Conservation (phyloP, 2,888 invertebrate genomes). For the Macrophya annulata region DNA sequence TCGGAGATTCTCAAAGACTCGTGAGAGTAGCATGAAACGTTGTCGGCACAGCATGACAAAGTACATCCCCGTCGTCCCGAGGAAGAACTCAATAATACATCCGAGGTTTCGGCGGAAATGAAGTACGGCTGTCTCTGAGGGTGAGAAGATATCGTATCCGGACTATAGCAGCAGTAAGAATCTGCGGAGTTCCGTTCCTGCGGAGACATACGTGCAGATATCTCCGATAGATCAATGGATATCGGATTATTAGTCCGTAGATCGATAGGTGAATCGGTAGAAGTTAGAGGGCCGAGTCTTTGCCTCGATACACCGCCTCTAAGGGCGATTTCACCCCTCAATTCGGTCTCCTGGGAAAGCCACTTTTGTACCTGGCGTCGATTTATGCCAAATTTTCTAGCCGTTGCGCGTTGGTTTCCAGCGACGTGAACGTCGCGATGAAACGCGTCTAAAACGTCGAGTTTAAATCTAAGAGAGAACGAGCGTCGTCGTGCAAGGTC, state of each 20-base stretch:
- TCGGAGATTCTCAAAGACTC: constrained; percentile 51
- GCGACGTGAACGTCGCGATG: constrained; percentile 78
- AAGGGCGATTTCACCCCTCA: constrained; percentile 76
- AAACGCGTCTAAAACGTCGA: constrained; percentile 80
- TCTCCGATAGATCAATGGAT: constrained; percentile 56
- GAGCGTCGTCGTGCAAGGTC: constrained; percentile 76
- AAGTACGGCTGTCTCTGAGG: constrained; percentile 60
- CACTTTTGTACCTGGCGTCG: constrained; percentile 81
- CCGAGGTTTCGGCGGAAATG: constrained; percentile 56
- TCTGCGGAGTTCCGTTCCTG: constrained; percentile 43
- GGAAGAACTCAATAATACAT: constrained; percentile 61
- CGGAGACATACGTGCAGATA: constrained; percentile 8
- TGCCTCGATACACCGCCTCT: constrained; percentile 76
- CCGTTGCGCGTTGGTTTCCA: constrained; percentile 81
- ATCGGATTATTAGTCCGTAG: constrained; percentile 66
- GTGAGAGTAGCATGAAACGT: constrained; percentile 61
- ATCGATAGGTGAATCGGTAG: constrained; percentile 73
- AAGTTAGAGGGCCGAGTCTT: constrained; percentile 72
- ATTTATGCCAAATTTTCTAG: constrained; percentile 80
- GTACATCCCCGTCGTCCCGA: constrained; percentile 64
- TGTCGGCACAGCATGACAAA: constrained; percentile 71
- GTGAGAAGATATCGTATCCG: constrained; percentile 62
- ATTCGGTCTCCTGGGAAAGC: constrained; percentile 79
- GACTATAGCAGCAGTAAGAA: constrained; percentile 67
- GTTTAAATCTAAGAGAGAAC: constrained; percentile 80